phyloP scores from a whole-genome alignment of 1,140 invertebrate genomes.

The Calosoma granatense region DNA sequence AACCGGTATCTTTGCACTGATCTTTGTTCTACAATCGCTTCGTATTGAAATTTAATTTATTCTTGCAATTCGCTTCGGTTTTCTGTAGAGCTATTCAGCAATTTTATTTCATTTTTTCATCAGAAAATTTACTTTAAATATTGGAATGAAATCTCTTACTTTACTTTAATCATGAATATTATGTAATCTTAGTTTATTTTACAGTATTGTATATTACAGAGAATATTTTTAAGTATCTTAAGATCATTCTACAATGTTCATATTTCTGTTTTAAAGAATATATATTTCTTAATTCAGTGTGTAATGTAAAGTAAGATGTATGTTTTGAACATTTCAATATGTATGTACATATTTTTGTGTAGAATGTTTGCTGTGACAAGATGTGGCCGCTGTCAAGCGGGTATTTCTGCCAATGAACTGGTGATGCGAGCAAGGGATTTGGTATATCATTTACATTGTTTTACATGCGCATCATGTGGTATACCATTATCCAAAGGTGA shows the following conservation, averaged over 20 bases:
- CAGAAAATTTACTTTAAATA: not conserved
- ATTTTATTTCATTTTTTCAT: not conserved
- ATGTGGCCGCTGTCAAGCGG: slow-evolving; percentile 73
- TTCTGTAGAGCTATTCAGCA: not conserved
- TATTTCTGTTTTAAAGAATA: no score
- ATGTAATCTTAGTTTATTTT: no score
- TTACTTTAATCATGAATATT: no score
- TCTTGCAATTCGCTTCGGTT: not conserved
- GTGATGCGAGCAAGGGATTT: slow-evolving; percentile 83
- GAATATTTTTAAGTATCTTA: no score
- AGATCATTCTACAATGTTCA: no score
- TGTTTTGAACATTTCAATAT: not conserved
- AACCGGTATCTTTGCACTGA: not conserved
- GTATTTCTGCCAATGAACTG: slow-evolving; percentile 79
- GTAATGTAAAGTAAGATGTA: no score
- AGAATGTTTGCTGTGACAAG: slow-evolving; percentile 70
- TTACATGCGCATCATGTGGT: slow-evolving; percentile 79
- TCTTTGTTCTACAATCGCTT: not conserved
- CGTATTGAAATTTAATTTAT: not conserved
- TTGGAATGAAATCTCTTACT: no score
- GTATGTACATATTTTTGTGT: not conserved
- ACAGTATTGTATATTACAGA: no score
- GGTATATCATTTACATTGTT: slow-evolving; percentile 86
- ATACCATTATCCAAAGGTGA: slow-evolving; percentile 70
- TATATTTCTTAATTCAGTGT: no score